Conservation (phyloP, 2,888 invertebrate genomes). For the Sphaerophoria taeniata region DNA sequence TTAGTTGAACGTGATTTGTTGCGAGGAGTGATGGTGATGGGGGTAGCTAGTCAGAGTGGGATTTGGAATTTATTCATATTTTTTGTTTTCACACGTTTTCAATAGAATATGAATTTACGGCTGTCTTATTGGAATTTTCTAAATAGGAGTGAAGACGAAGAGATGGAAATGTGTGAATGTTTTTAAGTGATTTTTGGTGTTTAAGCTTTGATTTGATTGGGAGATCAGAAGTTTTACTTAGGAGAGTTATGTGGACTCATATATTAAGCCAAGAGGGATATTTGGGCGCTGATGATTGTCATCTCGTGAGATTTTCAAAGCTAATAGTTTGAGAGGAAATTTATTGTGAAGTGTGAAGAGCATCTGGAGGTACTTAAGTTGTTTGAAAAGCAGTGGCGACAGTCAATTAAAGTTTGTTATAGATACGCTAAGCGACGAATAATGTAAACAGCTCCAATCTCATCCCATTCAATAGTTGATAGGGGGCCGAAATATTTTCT, state of each 20-base stretch:
- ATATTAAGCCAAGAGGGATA: not conserved
- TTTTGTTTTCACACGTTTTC: not conserved
- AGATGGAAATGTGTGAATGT: not conserved
- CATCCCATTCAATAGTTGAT: too few relatives aligned
- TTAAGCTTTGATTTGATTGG: slow-evolving; percentile 44
- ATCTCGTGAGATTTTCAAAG: not conserved
- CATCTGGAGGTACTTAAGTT: not conserved
- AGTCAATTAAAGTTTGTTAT: too few relatives aligned
- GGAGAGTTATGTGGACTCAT: not conserved
- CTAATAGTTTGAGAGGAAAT: not conserved
- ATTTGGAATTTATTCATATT: slow-evolving; percentile 33
- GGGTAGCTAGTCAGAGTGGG: slow-evolving; percentile 20
- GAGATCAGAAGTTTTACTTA: not conserved
- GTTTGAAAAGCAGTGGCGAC: too few relatives aligned
- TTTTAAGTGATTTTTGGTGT: slow-evolving; percentile 58
- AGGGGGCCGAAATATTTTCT: too few relatives aligned
- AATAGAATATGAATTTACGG: slow-evolving; percentile 61
- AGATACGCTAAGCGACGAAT: too few relatives aligned
- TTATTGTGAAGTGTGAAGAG: not conserved
- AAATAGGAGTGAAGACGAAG: not conserved
- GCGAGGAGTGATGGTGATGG: not conserved
- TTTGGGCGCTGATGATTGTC: not conserved
- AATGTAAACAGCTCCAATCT: too few relatives aligned
- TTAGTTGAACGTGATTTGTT: not conserved
- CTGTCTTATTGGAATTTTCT: slow-evolving; percentile 60